Conservation (phyloP, 1,140 invertebrate genomes). For the Pogonus chalceus region DNA sequence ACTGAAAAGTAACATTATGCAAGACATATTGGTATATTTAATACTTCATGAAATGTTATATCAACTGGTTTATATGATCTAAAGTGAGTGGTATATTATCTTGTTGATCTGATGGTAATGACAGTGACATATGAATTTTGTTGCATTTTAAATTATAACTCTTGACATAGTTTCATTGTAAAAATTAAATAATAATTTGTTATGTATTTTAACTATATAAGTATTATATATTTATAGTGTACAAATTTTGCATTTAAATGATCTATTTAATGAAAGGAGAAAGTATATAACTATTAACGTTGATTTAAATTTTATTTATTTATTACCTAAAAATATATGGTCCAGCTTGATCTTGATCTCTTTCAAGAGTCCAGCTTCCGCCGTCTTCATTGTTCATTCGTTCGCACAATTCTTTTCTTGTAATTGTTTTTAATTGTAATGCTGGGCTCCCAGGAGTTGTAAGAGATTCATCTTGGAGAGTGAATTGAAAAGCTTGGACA, state of each 20-base stretch:
- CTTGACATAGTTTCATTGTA: too few relatives aligned
- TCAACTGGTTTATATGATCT: too few relatives aligned
- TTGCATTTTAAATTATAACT: not conserved
- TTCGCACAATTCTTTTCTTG: slow-evolving; percentile 50
- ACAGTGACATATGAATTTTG: not conserved
- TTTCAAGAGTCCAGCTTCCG: slow-evolving; percentile 59
- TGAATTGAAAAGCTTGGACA: slow-evolving; percentile 54
- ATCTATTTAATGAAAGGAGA: too few relatives aligned
- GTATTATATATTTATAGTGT: too few relatives aligned
- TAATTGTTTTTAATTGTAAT: slow-evolving; percentile 40
- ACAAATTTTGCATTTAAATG: too few relatives aligned
- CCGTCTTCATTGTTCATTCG: slow-evolving; percentile 41
- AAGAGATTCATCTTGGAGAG: slow-evolving; percentile 47
- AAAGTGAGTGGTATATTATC: not conserved
- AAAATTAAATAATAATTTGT: too few relatives aligned
- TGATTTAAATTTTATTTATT: too few relatives aligned
- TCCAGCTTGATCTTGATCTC: slow-evolving; percentile 68
- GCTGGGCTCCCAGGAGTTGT: slow-evolving; percentile 59
- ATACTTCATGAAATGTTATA: too few relatives aligned
- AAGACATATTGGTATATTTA: too few relatives aligned
- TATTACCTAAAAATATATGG: slow-evolving; percentile 60
- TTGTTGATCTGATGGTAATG: not conserved
- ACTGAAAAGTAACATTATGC: not conserved
- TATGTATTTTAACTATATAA: too few relatives aligned
- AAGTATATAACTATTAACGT: too few relatives aligned